phyloP scores from a whole-genome alignment of 2,113 vertebrate species.

The Scolopax mira region DNA sequence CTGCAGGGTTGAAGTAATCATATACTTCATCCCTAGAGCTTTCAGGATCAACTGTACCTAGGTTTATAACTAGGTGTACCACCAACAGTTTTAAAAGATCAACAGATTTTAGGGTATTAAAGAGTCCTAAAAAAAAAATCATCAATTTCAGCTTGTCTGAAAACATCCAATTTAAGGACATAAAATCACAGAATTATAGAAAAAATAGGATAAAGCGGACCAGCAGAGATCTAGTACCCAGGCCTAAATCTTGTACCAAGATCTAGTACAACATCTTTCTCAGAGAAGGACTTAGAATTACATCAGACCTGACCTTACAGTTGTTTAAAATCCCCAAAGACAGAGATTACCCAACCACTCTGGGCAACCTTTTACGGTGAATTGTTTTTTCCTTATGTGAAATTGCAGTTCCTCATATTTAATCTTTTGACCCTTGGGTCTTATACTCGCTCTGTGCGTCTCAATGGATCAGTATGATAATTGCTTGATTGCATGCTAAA shows the following conservation, averaged over 20 bases:
- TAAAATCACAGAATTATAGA: background rate
- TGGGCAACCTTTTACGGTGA: background rate
- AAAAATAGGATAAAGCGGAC: background rate
- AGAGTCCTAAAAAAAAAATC: background rate
- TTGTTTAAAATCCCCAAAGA: background rate
- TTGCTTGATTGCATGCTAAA: background rate
- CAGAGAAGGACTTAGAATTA: background rate
- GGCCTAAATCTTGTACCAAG: background rate
- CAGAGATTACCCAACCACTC: background rate
- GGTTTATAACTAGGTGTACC: background rate
- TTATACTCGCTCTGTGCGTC: background rate
- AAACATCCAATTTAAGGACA: background rate
- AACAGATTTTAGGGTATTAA: background rate
- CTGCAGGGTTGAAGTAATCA: background rate
- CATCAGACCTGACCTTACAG: background rate
- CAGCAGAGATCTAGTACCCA: background rate
- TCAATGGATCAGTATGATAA: background rate
- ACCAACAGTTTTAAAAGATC: background rate
- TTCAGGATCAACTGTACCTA: background rate
- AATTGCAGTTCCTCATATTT: background rate
- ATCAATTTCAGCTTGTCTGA: background rate
- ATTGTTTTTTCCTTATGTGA: background rate
- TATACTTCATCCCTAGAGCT: background rate
- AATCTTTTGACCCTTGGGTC: background rate
- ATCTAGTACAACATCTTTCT: background rate